phyloP scores from a whole-genome alignment of 2,888 invertebrate genomes.

The Troides oblongomaculatus region DNA sequence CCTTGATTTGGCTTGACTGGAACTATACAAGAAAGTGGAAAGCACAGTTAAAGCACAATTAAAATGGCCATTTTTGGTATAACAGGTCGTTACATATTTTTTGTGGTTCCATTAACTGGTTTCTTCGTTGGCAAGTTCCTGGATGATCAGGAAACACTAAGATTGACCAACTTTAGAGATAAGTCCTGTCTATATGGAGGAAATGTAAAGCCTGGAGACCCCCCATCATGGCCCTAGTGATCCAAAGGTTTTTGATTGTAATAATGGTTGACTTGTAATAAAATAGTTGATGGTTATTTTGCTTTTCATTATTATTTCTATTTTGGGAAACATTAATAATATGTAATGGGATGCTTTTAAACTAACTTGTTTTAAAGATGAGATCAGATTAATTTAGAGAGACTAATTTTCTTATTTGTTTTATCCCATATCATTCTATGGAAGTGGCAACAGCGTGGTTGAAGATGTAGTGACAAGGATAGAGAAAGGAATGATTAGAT shows the following conservation, averaged over 20 bases:
- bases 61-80: slow-evolving; percentile 79
- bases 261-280: slow-evolving; percentile 8
- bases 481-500: too few relatives aligned
- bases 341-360: too few relatives aligned
- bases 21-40: slow-evolving; percentile 88
- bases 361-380: too few relatives aligned
- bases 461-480: too few relatives aligned
- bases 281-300: slow-evolving; percentile 7
- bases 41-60: slow-evolving; percentile 53
- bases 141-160: slow-evolving; percentile 84
- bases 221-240: slow-evolving; percentile 86
- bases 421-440: too few relatives aligned
- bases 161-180: slow-evolving; percentile 87
- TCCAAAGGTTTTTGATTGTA: neutral
- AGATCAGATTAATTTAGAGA: too few relatives aligned
- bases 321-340: too few relatives aligned
- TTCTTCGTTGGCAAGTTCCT: slow-evolving; percentile 82
- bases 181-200: slow-evolving; percentile 89
- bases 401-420: too few relatives aligned
- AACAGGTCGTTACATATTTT: slow-evolving; percentile 74
- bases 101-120: slow-evolving; percentile 79
- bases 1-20: slow-evolving; percentile 86
- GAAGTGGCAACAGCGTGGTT: too few relatives aligned
- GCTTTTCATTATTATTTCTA: slow-evolving; percentile 5
- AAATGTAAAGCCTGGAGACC: slow-evolving; percentile 81